A percentile compares a stretch with the other conserved stretches of the same genome.
Evolutionary conservation across 2,113 vertebrate genomes (phyloP).

Genomic region (Phodopus roborovskii): DNA sequence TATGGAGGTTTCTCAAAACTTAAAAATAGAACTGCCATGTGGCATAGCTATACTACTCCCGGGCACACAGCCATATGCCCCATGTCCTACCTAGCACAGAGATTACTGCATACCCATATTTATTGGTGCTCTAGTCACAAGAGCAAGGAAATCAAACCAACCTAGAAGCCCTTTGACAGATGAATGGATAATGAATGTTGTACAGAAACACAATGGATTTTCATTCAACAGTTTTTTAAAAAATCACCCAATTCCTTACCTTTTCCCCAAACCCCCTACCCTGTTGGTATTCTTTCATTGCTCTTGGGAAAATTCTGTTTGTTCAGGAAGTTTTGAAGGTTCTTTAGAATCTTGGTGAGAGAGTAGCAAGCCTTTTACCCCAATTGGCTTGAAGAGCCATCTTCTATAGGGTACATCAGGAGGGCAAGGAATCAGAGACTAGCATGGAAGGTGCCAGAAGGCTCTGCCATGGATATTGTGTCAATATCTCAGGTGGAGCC

Average conservation of each 20-base stretch:
- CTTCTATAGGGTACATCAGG: neutral
- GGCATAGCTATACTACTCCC: neutral
- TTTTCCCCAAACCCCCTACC: neutral
- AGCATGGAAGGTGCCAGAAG: neutral
- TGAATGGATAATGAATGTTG: neutral
- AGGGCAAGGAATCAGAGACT: neutral
- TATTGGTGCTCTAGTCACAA: neutral
- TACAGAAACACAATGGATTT: neutral
- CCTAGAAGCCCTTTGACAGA: neutral
- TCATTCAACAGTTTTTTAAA: too few species aligned
- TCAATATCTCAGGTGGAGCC: neutral
- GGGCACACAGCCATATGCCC: neutral
- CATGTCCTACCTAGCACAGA: neutral
- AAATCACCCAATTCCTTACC: neutral
- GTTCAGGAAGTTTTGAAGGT: neutral
- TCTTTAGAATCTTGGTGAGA: neutral
- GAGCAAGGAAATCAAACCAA: neutral
- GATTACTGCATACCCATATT: neutral
- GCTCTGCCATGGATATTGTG: neutral
- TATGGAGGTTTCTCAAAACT: neutral
- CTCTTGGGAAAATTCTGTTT: neutral
- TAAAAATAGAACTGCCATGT: neutral
- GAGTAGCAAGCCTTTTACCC: neutral
- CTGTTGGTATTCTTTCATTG: neutral
- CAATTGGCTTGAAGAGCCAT: neutral